Evolutionary conservation across 92 coral and sea anemone species (phyloP), one percentile per base, ranked within the genome.

Genomic region (Metridium senile): DNA sequence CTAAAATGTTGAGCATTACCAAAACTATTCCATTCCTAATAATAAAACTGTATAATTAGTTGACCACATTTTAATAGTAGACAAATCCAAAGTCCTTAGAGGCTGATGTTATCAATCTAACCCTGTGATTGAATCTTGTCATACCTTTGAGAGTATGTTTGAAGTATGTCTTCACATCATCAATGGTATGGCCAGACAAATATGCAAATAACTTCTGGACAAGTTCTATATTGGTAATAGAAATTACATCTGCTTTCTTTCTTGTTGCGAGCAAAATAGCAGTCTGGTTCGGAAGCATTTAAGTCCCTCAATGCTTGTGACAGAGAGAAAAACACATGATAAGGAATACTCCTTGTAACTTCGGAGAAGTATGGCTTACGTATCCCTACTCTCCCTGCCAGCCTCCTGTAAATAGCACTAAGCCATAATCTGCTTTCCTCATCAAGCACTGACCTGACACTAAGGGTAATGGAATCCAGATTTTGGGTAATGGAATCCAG

Each of bases 241-340:
- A 86, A 57, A 87, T 78, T 34, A 86, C 86, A 75, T 83, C 95
- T 25, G 86, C 89, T 81, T 83, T n/a, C n/a, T n/a, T n/a, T 86
- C 66, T 61, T 86, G 87, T 83, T 86, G 58, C 66, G 52, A 32
- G 73, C 54, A 45, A 70, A 39, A 57, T 30, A 78, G 62, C 79
- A 76, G 45, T 72, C 33, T 17, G 93, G 90, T 67, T 87, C 82
- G 31, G 39, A 26, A 68, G 51, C 76, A 21, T 80, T 71, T 45
- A 80, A 66, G 26, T 75, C 67, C 66, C 78, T 76, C 57, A 85
- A 52, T 52, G 84, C 69, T 62, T 43, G 72, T 19, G 56, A 58
- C 49, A 84, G 45, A 19, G 72, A 58, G 26, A 27, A 6, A 72
- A 85, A 81, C 26, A 81, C 68, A 66, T 72, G 84, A 49, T 62